These are phyloP conservation scores for Zophobas atratus DNA, from an alignment of 1,140 invertebrate species.

Conservation along the genomic window DNA sequence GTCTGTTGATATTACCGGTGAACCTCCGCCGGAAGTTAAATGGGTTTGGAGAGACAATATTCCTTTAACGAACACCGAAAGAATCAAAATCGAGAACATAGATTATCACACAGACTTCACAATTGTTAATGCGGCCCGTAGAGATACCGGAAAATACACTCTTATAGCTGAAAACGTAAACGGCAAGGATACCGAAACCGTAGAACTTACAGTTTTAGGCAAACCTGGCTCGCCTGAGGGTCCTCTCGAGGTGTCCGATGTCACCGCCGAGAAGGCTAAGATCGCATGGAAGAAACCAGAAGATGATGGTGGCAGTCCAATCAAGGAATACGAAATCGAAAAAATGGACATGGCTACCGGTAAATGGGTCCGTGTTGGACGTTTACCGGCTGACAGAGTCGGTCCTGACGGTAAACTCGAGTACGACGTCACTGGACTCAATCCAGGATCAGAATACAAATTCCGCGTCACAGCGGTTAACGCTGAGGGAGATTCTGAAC, in stretches of 20 bases:
- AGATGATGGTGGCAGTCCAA: constrained; percentile 93
- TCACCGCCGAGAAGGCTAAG: constrained; percentile 90
- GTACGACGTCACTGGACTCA: constrained; percentile 92
- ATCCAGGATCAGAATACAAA: constrained; percentile 94
- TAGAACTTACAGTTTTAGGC: constrained; percentile 93
- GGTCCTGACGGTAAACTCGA: constrained; percentile 74
- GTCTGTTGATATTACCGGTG: constrained; percentile 91
- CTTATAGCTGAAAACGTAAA: constrained; percentile 91
- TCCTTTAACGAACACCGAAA: constrained; percentile 84
- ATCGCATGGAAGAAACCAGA: constrained; percentile 93
- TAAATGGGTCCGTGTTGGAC: constrained; percentile 91
- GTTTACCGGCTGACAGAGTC: constrained; percentile 80
- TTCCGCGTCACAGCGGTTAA: constrained; percentile 97
- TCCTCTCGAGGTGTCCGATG: constrained; percentile 89
- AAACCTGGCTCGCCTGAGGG: constrained; percentile 90
- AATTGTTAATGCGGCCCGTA: constrained; percentile 85
- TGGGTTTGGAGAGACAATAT: constrained; percentile 92
- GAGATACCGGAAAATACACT: constrained; percentile 94
- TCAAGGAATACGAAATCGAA: constrained; percentile 96
- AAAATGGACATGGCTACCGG: constrained; percentile 93
- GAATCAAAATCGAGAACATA: constrained; percentile 90
- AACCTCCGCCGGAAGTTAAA: constrained; percentile 87
- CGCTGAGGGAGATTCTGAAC: constrained; percentile 96
- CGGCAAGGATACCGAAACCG: constrained; percentile 90
- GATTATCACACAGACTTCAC: constrained; percentile 94